Base-by-base conservation (phyloP, 2,113 vertebrate genomes). In the Epinephelus moara region DNA sequence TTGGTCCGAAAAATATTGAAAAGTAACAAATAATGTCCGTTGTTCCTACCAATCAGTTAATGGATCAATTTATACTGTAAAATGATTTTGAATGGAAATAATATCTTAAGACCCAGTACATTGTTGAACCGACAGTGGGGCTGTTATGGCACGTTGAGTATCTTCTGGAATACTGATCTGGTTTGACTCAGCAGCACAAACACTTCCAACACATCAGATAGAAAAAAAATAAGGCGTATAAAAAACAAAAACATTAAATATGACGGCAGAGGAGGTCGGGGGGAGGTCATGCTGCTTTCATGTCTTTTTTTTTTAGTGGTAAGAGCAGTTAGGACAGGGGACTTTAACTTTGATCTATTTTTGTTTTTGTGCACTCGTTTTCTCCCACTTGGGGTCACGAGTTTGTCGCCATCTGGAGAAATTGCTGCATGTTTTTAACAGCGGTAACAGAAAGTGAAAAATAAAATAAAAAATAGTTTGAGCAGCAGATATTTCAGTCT, bases 141-240 rank as follows among this genome's bases (percentile, higher is more conserved):
- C n/a, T 21, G n/a, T 57, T 76, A 14, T 17, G 61, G 62, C 61
- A 66, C 74, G n/a, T 47, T 2, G 62, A 6, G 7, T 0, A 2
- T 37, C 4, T 1, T 12, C 23, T 55, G 49, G 17, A 69, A 53
- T 4, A 74, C 70, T 68, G 62, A 67, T 12, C 3, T 12, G 45
- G 55, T 68, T 60, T 27, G 9, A 69, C 70, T 59, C 33, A 33
- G 79, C 62, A 74, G 70, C 70, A 67, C 6, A 42, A 69, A 61
- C 33, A 30, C 55, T 40, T 68, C 12, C 13, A 45, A 75, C 23
- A 53, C 55, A 9, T 42, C 4, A 27, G 8, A 64, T 19, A 25
- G 14, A 66, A 37, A 15, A 10, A 77, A 30, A 42, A 10, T 1
- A 60, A 55, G 33, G 6, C 33, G 6, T 13, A 21, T 19, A 33